These are phyloP conservation scores for Lycaena phlaeas DNA, from an alignment of 2,888 invertebrate genomes.

Conservation along the genomic window DNA sequence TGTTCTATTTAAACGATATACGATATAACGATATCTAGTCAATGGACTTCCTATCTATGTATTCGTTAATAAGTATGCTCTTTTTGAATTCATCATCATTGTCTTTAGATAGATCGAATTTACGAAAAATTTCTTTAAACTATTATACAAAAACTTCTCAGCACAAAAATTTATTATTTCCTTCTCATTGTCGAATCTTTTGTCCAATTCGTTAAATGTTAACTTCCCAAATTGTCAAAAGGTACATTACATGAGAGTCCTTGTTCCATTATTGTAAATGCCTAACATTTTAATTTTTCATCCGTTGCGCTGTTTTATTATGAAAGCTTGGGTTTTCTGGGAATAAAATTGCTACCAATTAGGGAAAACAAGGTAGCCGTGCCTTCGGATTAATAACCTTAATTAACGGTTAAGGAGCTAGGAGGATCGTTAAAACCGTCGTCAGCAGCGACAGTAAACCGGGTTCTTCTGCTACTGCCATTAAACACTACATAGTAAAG, in stretches of 20 bases:
- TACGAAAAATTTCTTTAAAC: too few species aligned
- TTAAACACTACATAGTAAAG: too few species aligned
- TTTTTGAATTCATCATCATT: too few species aligned
- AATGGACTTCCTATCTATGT: too few species aligned
- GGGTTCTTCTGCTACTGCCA: slow-evolving; percentile 15
- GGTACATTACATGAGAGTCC: background rate
- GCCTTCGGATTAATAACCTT: slow-evolving; percentile 64
- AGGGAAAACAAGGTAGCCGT: slow-evolving; percentile 63
- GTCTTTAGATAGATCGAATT: too few species aligned
- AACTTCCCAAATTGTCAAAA: background rate
- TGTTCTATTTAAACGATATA: too few species aligned
- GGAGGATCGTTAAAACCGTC: slow-evolving; percentile 45
- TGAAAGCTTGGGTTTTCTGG: slow-evolving; percentile 43
- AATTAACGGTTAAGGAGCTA: slow-evolving; percentile 57
- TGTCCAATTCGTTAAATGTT: too few species aligned
- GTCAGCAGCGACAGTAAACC: slow-evolving; percentile 33
- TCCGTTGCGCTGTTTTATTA: slow-evolving; percentile 33
- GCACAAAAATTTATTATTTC: too few species aligned
- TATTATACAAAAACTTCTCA: too few species aligned
- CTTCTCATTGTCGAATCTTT: too few species aligned
- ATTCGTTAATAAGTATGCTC: too few species aligned
- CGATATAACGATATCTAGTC: too few species aligned
- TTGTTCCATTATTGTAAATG: slow-evolving; percentile 12
- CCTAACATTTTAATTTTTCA: slow-evolving; percentile 22
- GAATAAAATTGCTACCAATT: slow-evolving; percentile 67